phyloP scores from a whole-genome alignment of 2,113 vertebrate species.

The Seriola aureovittata region DNA sequence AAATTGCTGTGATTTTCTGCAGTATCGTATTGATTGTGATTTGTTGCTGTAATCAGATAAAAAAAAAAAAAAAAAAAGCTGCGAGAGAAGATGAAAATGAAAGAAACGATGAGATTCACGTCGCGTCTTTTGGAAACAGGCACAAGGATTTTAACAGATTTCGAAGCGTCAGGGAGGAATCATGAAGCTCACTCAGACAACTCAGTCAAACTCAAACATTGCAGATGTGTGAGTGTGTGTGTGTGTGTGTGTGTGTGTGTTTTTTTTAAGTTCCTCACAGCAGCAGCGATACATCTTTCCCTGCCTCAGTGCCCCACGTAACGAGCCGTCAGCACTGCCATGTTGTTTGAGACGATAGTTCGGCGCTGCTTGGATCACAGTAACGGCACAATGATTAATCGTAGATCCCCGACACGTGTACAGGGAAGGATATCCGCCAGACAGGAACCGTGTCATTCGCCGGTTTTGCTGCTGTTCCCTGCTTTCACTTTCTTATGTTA shows the following conservation, averaged over 20 bases:
- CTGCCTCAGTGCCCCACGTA: slow-evolving; percentile 6
- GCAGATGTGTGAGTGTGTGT: slow-evolving; percentile 9
- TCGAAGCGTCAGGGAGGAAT: not conserved
- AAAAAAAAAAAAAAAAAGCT: slow-evolving; percentile 19
- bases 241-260: slow-evolving; percentile 9
- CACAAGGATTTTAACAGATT: not conserved
- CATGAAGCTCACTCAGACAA: not conserved
- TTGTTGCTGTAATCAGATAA: slow-evolving; percentile 19
- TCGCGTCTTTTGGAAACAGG: not conserved
- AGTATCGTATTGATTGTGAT: slow-evolving; percentile 52
- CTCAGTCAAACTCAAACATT: not conserved
- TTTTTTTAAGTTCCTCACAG: not conserved
- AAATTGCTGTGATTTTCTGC: slow-evolving; percentile 57
- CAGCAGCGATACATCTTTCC: not conserved
- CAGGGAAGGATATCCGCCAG: not conserved
- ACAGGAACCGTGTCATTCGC: not conserved
- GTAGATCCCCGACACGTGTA: not conserved
- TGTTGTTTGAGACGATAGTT: not conserved
- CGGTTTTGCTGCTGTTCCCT: slow-evolving; percentile 22
- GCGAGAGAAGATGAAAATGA: not conserved
- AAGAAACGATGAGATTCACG: not conserved
- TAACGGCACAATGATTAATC: not conserved
- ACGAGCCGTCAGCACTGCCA: slow-evolving; percentile 47
- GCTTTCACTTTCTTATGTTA: slow-evolving; percentile 32
- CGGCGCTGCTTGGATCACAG: slow-evolving; percentile 10